Conservation (phyloP, 2,888 invertebrate species). For the Drosophila macrospina region DNA sequence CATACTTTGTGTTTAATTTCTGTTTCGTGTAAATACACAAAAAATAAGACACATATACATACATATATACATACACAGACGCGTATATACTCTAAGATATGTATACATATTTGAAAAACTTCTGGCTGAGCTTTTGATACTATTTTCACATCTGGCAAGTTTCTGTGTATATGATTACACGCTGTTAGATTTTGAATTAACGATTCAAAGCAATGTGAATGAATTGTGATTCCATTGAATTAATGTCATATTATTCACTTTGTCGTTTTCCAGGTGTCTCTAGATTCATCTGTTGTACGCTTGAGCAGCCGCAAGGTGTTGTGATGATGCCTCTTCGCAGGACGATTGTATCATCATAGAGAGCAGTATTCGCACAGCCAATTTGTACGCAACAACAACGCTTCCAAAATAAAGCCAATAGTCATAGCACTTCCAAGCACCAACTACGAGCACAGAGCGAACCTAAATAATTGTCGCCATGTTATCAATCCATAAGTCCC, state of each 20-base stretch:
- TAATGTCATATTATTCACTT: constrained; percentile 1
- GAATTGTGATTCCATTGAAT: not conserved
- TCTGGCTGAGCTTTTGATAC: constrained; percentile 36
- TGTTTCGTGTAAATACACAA: constrained; percentile 67
- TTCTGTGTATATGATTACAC: constrained; percentile 14
- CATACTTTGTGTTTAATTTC: constrained; percentile 60
- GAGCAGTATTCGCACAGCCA: constrained; percentile 44
- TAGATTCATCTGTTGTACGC: constrained; percentile 25
- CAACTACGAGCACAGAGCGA: constrained; percentile 13
- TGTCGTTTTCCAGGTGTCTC: constrained; percentile 32
- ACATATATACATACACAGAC: not conserved
- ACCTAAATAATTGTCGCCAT: constrained; percentile 31
- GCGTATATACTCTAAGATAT: not conserved
- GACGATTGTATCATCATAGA: constrained; percentile 36
- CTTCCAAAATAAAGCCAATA: constrained; percentile 51
- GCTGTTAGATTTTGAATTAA: not conserved
- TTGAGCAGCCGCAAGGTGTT: constrained; percentile 49
- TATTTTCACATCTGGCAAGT: constrained; percentile 45
- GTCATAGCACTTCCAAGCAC: constrained; percentile 57
- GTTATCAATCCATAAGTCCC: constrained; percentile 50
- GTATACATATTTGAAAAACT: constrained; percentile 25
- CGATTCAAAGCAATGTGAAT: not conserved
- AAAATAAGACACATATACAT: constrained; percentile 8
- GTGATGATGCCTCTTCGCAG: constrained; percentile 56
- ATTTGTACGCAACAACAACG: constrained; percentile 64